Evolutionary conservation across 1,140 invertebrate species (phyloP).

Genomic region (Drosophila arawakana): DNA sequence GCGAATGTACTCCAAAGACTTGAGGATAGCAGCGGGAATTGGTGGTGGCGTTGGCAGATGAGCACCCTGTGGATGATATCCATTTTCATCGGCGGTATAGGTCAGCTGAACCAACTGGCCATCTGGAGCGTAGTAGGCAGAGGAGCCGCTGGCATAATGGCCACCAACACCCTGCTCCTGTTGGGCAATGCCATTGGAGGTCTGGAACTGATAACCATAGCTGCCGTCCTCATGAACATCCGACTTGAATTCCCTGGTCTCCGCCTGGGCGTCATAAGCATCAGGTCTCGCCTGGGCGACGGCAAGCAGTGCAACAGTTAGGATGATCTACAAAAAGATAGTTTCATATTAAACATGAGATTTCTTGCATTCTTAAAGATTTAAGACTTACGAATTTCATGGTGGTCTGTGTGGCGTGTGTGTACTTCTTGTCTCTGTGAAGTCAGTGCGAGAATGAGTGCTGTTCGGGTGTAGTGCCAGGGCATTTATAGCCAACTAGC

Average conservation of each 20-base stretch:
- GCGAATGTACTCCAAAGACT: slow-evolving; percentile 87
- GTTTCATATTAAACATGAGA: slow-evolving; percentile 4
- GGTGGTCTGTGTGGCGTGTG: slow-evolving; percentile 47
- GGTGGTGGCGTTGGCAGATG: slow-evolving; percentile 91
- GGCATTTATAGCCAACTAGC: slow-evolving; percentile 75
- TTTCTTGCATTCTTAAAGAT: slow-evolving; percentile 22
- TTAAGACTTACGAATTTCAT: slow-evolving; percentile 80
- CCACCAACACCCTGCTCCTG: slow-evolving; percentile 86
- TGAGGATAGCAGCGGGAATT: slow-evolving; percentile 90
- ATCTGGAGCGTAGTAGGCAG: slow-evolving; percentile 81
- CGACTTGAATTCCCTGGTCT: slow-evolving; percentile 66
- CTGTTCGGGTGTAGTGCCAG: slow-evolving; percentile 51
- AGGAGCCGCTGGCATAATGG: slow-evolving; percentile 74
- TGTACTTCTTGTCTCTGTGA: slow-evolving; percentile 68
- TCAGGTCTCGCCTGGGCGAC: slow-evolving; percentile 64
- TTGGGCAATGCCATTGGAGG: slow-evolving; percentile 87
- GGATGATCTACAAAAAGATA: slow-evolving; percentile 52
- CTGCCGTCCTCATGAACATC: slow-evolving; percentile 86
- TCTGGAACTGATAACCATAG: slow-evolving; percentile 85
- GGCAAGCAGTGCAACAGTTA: slow-evolving; percentile 59
- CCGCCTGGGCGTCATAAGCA: slow-evolving; percentile 70
- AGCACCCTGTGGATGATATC: slow-evolving; percentile 89
- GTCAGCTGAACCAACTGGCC: slow-evolving; percentile 85
- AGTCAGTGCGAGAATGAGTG: slow-evolving; percentile 74
- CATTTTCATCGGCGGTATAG: slow-evolving; percentile 92